A percentile compares a stretch with the other conserved stretches of the same genome.
phyloP scores from a whole-genome alignment of 2,888 invertebrate genomes.

The Helleia helle region DNA sequence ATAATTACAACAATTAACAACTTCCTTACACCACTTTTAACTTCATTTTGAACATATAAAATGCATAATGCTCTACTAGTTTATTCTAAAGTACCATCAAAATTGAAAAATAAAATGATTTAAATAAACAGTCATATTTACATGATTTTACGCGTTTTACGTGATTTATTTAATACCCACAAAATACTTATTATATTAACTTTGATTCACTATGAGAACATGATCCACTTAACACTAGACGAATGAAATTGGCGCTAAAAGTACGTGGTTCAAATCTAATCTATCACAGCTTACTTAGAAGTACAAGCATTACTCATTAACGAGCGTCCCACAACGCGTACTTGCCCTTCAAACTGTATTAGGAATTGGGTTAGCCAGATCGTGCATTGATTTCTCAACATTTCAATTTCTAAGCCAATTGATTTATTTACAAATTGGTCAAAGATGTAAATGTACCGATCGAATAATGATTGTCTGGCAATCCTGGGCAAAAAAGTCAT shows the following conservation, averaged over 20 bases:
- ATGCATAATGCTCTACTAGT: slow-evolving; percentile 57
- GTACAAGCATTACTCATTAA: slow-evolving; percentile 28
- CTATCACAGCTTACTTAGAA: slow-evolving; percentile 67
- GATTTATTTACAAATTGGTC: not conserved
- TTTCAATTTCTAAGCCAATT: not conserved
- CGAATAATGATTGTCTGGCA: slow-evolving; percentile 11
- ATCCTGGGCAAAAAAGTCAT: slow-evolving; percentile 32
- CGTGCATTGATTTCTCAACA: not conserved
- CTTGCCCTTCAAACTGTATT: not conserved
- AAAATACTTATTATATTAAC: slow-evolving; percentile 49
- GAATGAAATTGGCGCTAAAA: slow-evolving; percentile 37
- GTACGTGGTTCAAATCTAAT: slow-evolving; percentile 54
- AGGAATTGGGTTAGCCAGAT: slow-evolving; percentile 16
- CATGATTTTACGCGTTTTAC: slow-evolving; percentile 29
- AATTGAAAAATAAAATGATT: slow-evolving; percentile 49
- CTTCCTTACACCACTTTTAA: slow-evolving; percentile 42
- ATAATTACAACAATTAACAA: slow-evolving; percentile 56
- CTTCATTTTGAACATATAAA: slow-evolving; percentile 53
- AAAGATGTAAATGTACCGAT: not conserved
- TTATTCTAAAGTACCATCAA: slow-evolving; percentile 66
- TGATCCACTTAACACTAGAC: slow-evolving; percentile 51
- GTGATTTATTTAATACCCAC: slow-evolving; percentile 37
- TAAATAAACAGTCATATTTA: slow-evolving; percentile 59
- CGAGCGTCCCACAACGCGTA: slow-evolving; percentile 8
- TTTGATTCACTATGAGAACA: slow-evolving; percentile 35